phyloP scores from a whole-genome alignment of 2,113 vertebrate genomes.

The Thermophis baileyi region DNA sequence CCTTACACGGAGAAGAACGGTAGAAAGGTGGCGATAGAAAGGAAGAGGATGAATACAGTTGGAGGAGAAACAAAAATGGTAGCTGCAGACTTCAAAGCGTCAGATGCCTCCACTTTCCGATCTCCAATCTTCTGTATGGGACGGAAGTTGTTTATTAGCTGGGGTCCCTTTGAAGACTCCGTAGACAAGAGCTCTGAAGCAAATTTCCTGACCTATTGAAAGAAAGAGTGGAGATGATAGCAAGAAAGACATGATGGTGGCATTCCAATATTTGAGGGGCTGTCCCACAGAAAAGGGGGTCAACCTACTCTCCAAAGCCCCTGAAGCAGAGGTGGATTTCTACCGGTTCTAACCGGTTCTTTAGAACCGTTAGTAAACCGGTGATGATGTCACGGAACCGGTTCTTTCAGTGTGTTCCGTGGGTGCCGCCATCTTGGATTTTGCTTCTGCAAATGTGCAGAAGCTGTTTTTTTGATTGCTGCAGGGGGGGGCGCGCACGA shows the following conservation, averaged over 20 bases:
- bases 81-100: not conserved
- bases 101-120: conserved; percentile 10
- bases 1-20: not conserved
- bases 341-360: too few relatives aligned
- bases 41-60: not conserved
- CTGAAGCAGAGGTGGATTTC: too few relatives aligned
- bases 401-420: too few relatives aligned
- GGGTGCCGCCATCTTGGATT: too few relatives aligned
- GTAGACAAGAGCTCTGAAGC: not conserved
- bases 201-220: conserved; percentile 18
- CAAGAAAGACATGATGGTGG: not conserved
- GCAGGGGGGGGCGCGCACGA: too few relatives aligned
- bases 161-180: not conserved
- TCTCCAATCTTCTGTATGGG: not conserved
- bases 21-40: not conserved
- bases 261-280: not conserved
- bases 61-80: not conserved
- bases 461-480: too few relatives aligned
- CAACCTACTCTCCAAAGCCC: not conserved
- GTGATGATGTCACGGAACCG: too few relatives aligned
- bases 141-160: conserved; percentile 24
- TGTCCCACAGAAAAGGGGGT: not conserved
- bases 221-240: not conserved
- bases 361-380: too few relatives aligned
- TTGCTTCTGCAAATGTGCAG: too few relatives aligned